These are phyloP conservation scores for Tetragnatha montana DNA, from an alignment of 2,888 invertebrate genomes.

Conservation along the genomic window DNA sequence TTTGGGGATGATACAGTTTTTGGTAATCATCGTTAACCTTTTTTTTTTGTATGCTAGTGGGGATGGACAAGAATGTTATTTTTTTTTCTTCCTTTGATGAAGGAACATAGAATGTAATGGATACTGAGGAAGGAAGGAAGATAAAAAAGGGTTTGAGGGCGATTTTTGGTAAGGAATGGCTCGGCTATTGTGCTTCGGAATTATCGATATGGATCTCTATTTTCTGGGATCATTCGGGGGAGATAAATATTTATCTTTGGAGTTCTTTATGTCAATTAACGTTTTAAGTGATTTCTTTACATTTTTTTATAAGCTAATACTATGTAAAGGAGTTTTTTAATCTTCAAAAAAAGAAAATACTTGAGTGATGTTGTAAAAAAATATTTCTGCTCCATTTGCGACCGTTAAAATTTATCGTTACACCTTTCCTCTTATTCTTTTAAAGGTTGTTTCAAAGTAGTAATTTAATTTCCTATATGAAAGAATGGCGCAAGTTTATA, in stretches of 20 bases:
- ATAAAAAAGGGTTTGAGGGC: neutral
- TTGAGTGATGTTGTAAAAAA: too few species aligned
- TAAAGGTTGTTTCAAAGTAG: too few species aligned
- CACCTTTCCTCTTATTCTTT: too few species aligned
- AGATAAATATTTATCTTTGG: neutral
- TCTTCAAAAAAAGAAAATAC: too few species aligned
- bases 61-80: neutral
- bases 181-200: neutral
- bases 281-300: too few species aligned
- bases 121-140: neutral
- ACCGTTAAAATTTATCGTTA: too few species aligned
- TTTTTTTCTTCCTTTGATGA: neutral
- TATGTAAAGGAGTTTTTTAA: too few species aligned
- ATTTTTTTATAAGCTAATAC: too few species aligned
- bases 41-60: neutral
- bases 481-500: too few species aligned
- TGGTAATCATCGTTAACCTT: slow-evolving; percentile 21
- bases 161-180: neutral
- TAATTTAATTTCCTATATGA: too few species aligned
- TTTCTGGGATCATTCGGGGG: neutral
- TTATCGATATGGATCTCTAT: neutral
- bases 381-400: too few species aligned
- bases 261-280: too few species aligned
- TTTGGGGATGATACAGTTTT: slow-evolving; percentile 41
- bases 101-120: neutral